Evolutionary conservation across 1,140 invertebrate species (phyloP).

Genomic region (Ceratina japonica): DNA sequence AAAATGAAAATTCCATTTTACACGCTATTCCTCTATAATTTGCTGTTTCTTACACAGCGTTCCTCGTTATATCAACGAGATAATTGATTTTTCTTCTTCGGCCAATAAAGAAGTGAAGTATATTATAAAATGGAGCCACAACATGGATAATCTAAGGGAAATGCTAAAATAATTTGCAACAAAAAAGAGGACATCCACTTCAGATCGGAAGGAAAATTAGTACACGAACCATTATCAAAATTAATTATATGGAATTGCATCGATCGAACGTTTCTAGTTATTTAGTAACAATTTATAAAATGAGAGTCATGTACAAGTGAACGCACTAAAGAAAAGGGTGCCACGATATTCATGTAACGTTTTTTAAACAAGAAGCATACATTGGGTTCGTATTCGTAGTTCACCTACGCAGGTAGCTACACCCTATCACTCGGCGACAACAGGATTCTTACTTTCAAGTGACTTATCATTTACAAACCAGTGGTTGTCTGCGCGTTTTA

Average conservation of each 20-base stretch:
- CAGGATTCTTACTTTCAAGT: constrained; percentile 21
- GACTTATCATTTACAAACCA: constrained; percentile 39
- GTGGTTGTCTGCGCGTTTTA: constrained; percentile 6
- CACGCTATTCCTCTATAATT: not conserved
- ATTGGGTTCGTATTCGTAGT: constrained; percentile 25
- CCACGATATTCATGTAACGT: not conserved
- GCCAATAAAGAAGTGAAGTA: not conserved
- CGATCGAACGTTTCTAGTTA: too few relatives aligned
- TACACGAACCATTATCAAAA: too few relatives aligned
- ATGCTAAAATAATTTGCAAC: not conserved
- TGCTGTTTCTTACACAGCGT: not conserved
- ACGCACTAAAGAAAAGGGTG: not conserved
- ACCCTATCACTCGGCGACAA: constrained; percentile 4
- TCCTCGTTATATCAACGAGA: not conserved
- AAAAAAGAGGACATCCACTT: not conserved
- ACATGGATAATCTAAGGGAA: not conserved
- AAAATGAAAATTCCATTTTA: not conserved
- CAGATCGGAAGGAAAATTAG: too few relatives aligned
- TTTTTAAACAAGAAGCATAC: constrained; percentile 15
- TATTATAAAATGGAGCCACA: not conserved
- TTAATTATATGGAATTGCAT: too few relatives aligned
- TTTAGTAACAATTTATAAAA: too few relatives aligned
- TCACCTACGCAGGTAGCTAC: constrained; percentile 49
- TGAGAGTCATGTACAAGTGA: too few relatives aligned
- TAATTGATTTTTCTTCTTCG: not conserved